Base-by-base conservation (phyloP, 53 echinoderm and acorn worm species). In the Temnopleurus reevesii region DNA sequence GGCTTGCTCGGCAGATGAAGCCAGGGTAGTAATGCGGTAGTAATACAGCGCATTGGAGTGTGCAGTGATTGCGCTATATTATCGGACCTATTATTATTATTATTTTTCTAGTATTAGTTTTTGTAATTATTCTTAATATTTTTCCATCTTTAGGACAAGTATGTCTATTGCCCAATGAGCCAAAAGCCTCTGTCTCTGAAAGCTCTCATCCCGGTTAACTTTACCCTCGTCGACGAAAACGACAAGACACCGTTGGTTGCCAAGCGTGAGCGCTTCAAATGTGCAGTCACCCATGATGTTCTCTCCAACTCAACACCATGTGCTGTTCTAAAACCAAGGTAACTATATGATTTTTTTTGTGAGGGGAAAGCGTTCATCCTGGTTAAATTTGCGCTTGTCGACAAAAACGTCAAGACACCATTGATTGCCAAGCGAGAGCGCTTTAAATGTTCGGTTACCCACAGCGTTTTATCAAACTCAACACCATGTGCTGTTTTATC, bases 381-480 rank as follows among this genome's bases (percentile, higher is more conserved):
- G 13, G 94, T 96, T 23, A 89, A 92, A 38, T 98, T 96, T 71
- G 92, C 85, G 3, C 76, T 86, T 21, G 98, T 86, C 7, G 94
- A 98, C 45, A 80, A 90, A 29, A 92, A 93, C n/a, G 95, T 94
- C 47, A 93, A 91, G 45, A 89, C 89, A 24, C 94, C 93, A 1
- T 54, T 98, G 46, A 94, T 95, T 4, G 94, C 94, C 18, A 95
- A 93, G 81, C 38, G 91, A 90, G 95, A 93, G 15, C 91, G 98
- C 12, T 98, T 91, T 83, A 98, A 94, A 83, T 98, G 98, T 90
- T 94, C 98, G 2, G 93, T 98, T 51, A 96, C 98, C 18, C 95
- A 94, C n/a, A n/a, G n/a, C n/a, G 89, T 93, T 13, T 81, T 98
- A n/a, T 95, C 98, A 29, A 95, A 98, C 86, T 96, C 95, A 9